Percentiles rank a stretch among this genome's conserved stretches.
These are phyloP conservation scores for Tetragonula carbonaria DNA, from an alignment of 2,888 invertebrate species.

Conservation along the genomic window DNA sequence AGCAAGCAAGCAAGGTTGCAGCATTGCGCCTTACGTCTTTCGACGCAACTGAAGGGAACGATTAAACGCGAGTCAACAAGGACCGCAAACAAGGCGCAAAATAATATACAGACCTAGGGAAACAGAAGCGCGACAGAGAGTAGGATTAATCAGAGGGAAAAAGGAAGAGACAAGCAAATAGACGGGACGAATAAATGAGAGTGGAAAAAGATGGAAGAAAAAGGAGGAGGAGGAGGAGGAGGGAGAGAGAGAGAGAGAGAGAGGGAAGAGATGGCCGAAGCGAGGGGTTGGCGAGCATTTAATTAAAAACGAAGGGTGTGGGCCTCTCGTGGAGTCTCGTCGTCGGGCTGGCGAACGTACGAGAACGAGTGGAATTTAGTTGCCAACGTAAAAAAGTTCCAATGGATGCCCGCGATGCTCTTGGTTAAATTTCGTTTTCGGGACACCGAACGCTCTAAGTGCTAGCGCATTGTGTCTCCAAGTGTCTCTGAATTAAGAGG, in stretches of 20 bases:
- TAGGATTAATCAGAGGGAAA: conserved; percentile 11
- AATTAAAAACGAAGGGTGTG: conserved; percentile 70
- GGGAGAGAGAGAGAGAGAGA: not conserved
- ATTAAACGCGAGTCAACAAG: not conserved
- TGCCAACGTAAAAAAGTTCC: conserved; percentile 45
- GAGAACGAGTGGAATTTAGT: conserved; percentile 64
- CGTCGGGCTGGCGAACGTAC: conserved; percentile 45
- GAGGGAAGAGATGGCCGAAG: not conserved
- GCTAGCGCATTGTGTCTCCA: conserved; percentile 17
- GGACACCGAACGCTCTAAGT: conserved; percentile 22
- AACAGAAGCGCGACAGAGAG: not conserved
- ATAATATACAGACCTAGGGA: not conserved
- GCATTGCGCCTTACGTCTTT: not conserved
- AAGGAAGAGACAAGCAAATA: conserved; percentile 7
- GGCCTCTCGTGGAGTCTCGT: conserved; percentile 46
- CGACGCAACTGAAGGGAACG: no score
- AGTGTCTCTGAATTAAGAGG: not conserved
- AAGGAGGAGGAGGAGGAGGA: not conserved
- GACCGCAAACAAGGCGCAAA: not conserved
- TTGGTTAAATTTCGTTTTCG: conserved; percentile 33
- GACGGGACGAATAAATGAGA: conserved; percentile 27
- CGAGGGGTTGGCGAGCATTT: conserved; percentile 60
- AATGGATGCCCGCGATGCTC: conserved; percentile 45
- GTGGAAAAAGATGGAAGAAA: conserved; percentile 16
- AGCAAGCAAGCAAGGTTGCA: not conserved